A percentile compares a stretch with the other conserved stretches of the same genome.
phyloP scores from a whole-genome alignment of 2,113 vertebrate genomes.

The Gopherus flavomarginatus region DNA sequence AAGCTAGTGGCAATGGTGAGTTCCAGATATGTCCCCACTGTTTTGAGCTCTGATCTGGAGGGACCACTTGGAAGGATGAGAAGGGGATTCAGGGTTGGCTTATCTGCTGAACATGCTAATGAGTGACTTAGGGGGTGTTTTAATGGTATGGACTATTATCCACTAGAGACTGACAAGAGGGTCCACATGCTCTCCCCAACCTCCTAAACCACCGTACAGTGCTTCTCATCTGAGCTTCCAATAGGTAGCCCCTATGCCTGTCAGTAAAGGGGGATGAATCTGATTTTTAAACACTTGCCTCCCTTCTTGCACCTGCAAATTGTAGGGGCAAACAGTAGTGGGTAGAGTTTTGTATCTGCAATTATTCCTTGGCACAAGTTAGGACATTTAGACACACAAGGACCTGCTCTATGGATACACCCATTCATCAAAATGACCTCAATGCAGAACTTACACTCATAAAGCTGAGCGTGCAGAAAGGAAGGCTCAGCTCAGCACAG shows the following conservation, averaged over 20 bases:
- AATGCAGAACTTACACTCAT: not conserved
- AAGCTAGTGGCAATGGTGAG: not conserved
- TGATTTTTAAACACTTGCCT: not conserved
- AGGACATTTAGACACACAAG: not conserved
- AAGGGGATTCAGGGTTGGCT: not conserved
- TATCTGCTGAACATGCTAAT: fast-evolving
- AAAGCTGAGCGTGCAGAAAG: not conserved
- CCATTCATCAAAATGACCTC: not conserved
- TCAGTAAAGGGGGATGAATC: too few relatives aligned
- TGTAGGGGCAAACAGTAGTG: not conserved
- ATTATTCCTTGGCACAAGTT: not conserved
- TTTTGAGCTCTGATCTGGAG: not conserved
- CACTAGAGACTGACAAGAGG: not conserved
- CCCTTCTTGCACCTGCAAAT: not conserved
- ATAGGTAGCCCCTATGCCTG: too few relatives aligned
- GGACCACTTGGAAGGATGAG: not conserved
- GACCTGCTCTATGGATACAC: not conserved
- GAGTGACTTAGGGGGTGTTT: not conserved
- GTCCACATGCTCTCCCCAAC: not conserved
- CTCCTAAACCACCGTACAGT: not conserved
- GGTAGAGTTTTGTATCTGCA: not conserved
- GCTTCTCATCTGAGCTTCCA: not conserved
- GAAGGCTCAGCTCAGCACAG: not conserved
- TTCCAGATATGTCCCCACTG: not conserved
- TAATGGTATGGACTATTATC: not conserved